Percentiles rank a stretch among this genome's conserved stretches.
Evolutionary conservation across 2,797 vertebrate species (phyloP).

Genomic region (Lepidocolaptes lacrymiger): DNA sequence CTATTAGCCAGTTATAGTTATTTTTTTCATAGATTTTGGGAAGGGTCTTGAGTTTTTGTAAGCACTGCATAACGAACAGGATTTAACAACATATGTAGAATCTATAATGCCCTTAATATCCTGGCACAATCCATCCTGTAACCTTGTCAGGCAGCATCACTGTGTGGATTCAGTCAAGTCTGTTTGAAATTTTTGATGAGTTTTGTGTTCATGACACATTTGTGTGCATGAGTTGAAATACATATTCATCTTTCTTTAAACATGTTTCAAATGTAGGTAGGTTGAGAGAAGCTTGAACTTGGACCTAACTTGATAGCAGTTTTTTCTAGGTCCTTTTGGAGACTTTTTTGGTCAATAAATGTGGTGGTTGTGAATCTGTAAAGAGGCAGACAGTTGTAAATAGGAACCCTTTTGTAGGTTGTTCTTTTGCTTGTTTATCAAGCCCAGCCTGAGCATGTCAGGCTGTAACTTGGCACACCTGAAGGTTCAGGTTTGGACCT

Average conservation of each 20-base stretch:
- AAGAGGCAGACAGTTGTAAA: neutral
- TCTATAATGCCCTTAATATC: neutral
- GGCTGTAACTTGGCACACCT: neutral
- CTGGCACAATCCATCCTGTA: neutral
- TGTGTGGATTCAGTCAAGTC: neutral
- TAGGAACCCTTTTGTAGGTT: neutral
- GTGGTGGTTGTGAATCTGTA: neutral
- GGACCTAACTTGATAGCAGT: neutral
- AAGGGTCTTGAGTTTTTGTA: neutral
- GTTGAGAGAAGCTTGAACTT: neutral
- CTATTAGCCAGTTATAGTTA: neutral
- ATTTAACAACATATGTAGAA: neutral
- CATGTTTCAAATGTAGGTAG: neutral
- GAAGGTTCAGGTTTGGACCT: neutral
- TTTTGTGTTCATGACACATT: neutral
- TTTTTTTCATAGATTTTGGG: neutral
- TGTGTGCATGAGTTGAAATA: neutral
- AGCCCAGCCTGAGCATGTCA: neutral
- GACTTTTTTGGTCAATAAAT: neutral
- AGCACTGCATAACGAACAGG: neutral
- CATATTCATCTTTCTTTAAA: neutral
- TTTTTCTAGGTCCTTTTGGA: neutral
- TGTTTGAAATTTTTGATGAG: neutral
- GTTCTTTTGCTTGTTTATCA: neutral
- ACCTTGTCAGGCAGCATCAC: neutral